Base-by-base conservation (phyloP, 2,113 vertebrate genomes). In the Hipposideros armiger region DNA sequence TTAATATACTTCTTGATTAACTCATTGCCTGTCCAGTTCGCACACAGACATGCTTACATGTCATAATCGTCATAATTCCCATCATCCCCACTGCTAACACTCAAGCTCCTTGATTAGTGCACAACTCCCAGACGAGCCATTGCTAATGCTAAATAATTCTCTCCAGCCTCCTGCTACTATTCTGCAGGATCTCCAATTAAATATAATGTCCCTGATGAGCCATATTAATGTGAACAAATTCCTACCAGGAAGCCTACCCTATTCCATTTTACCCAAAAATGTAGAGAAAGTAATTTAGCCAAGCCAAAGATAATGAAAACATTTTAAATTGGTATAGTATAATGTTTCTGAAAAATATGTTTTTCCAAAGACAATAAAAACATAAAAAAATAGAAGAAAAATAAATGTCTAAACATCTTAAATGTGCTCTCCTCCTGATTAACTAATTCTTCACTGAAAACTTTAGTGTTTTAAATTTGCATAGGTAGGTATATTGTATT, bases 1-100 rank as follows among this genome's bases (percentile, higher is more conserved):
- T 99, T 99, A 99, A 99, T 99, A 98, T 97, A 98, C 98, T 99
- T 98, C 98, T 99, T 99, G 99, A 99, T 99, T 99, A 99, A 99
- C 99, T 99, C 99, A 99, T 99, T 99, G 99, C 99, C 99, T 99
- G 99, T 99, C 99, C 99, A 99, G 98, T 99, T 98, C 97, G 98
- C 98, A 98, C 98, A 98, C 98, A 99, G 99, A 99, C 99, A 99
- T 99, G 99, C 99, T 99, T 99, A 99, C 99, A 99, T 99, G 99
- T 99, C 99, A 99, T 99, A 99, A 99, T 99, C 98, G 98, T 99
- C 99, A 99, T 99, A 99, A 99, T 98, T 99, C 99, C 99, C 98
- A 99, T 98, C 99, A 98, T 98, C 98, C 98, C 98, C 97, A 98
- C 98, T 97, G 98, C 99, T 98, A 98, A 98, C 99, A 98, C 98